These are phyloP conservation scores for Portevinia maculata DNA, from an alignment of 2,888 invertebrate genomes.

Conservation along the genomic window DNA sequence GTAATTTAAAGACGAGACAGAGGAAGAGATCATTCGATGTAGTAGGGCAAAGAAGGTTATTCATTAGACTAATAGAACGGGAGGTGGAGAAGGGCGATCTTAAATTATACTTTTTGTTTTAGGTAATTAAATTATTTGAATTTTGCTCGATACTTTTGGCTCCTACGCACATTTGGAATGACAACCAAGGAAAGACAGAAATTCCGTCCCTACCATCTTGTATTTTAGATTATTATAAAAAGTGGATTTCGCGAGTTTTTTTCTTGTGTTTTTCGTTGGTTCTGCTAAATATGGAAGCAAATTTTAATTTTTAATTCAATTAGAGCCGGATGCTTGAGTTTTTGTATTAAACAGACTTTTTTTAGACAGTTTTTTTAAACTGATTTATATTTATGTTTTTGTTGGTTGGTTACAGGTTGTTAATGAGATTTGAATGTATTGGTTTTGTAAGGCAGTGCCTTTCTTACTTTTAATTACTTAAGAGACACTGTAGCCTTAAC, in stretches of 20 bases:
- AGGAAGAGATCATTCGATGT: background rate
- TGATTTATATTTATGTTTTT: too few species aligned
- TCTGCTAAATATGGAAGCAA: conserved; percentile 10
- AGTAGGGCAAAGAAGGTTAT: conserved; percentile 58
- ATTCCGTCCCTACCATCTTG: conserved; percentile 60
- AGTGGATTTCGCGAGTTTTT: conserved; percentile 31
- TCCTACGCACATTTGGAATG: conserved; percentile 1
- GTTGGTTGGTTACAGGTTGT: too few species aligned
- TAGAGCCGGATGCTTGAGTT: conserved; percentile 22
- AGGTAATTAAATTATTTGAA: conserved; percentile 67
- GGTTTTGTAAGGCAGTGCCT: too few species aligned
- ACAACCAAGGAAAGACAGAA: background rate
- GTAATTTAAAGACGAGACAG: conserved; percentile 8
- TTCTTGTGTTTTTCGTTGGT: conserved; percentile 9
- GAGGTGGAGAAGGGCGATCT: conserved; percentile 36
- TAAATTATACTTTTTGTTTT: conserved; percentile 50
- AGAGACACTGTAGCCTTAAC: too few species aligned
- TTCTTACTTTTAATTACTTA: too few species aligned
- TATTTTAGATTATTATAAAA: conserved; percentile 47
- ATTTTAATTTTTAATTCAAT: conserved; percentile 49
- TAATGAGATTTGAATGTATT: too few species aligned
- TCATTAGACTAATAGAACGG: conserved; percentile 70
- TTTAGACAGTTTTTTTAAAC: too few species aligned
- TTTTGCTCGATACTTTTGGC: conserved; percentile 48
- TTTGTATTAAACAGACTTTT: conserved; percentile 6